Conservation (phyloP, 2,888 invertebrate genomes). For the Lepidochrysops patricia region DNA sequence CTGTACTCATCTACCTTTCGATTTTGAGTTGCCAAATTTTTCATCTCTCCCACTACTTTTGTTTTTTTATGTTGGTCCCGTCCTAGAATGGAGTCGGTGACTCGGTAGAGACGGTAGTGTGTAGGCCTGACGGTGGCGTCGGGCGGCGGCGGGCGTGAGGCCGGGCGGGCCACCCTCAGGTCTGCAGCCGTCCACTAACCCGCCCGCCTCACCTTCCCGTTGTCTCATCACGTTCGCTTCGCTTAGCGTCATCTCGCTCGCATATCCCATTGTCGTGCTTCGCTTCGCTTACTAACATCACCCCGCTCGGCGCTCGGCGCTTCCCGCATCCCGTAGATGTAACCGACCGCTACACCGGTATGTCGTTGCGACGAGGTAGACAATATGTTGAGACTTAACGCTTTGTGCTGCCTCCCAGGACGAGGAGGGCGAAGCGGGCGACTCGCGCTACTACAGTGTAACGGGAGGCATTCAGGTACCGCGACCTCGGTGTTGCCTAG, state of each 20-base stretch:
- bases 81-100: conserved; percentile 67
- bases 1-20: conserved; percentile 64
- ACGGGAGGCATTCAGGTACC: conserved; percentile 74
- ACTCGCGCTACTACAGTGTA: conserved; percentile 73
- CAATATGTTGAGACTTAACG: conserved; percentile 66
- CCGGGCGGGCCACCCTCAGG: conserved; percentile 47
- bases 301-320: conserved; percentile 45
- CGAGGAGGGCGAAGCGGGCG: conserved; percentile 70
- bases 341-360: conserved; percentile 50
- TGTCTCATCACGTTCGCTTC: conserved; percentile 54
- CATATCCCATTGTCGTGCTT: conserved; percentile 40
- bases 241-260: conserved; percentile 50
- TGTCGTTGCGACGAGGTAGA: conserved; percentile 62
- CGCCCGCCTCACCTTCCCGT: conserved; percentile 43
- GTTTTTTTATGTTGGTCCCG: conserved; percentile 52
- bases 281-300: conserved; percentile 51
- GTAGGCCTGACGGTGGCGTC: conserved; percentile 69
- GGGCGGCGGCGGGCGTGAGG: conserved; percentile 41
- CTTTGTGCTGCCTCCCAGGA: conserved; percentile 72
- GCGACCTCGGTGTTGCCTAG: conserved; percentile 24
- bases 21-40: conserved; percentile 66
- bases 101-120: conserved; percentile 70
- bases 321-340: conserved; percentile 31
- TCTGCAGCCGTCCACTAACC: conserved; percentile 59
- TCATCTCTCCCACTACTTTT: conserved; percentile 42